Evolutionary conservation across 2,113 vertebrate species (phyloP).

Genomic region (Actinemys pallida): DNA sequence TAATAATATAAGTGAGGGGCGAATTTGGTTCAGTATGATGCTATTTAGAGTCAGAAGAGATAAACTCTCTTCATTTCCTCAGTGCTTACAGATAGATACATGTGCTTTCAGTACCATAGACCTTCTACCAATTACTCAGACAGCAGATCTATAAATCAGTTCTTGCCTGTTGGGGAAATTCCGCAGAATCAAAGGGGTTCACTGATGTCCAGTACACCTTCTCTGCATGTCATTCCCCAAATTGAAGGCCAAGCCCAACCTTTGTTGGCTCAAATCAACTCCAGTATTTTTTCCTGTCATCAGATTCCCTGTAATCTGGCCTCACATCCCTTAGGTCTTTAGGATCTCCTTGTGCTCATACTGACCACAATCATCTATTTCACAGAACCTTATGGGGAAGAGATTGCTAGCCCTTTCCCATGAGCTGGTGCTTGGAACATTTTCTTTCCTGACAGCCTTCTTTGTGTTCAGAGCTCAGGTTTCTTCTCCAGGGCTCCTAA

Average conservation of each 20-base stretch:
- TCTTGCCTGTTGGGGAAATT: not conserved
- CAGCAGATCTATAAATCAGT: not conserved
- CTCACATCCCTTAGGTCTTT: not conserved
- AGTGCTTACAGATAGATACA: not conserved
- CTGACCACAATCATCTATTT: not conserved
- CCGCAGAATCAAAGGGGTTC: not conserved
- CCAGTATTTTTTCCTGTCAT: not conserved
- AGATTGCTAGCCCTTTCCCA: not conserved
- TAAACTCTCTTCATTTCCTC: not conserved
- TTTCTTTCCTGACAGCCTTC: not conserved
- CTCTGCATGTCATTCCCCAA: not conserved
- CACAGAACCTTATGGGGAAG: not conserved
- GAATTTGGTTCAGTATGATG: not conserved
- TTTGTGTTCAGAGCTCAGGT: not conserved
- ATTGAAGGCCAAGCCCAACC: not conserved
- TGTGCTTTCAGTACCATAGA: not conserved
- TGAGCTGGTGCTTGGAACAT: not conserved
- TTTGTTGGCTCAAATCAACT: not conserved
- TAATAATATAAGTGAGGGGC: not conserved
- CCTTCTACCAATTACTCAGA: not conserved
- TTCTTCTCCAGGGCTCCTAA: not conserved
- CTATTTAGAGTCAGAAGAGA: not conserved
- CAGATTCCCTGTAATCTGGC: not conserved
- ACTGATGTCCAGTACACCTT: not conserved
- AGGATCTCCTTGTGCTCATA: not conserved